Evolutionary conservation across 2,888 invertebrate genomes (phyloP).

Genomic region (Cremastobaeus sp.): DNA sequence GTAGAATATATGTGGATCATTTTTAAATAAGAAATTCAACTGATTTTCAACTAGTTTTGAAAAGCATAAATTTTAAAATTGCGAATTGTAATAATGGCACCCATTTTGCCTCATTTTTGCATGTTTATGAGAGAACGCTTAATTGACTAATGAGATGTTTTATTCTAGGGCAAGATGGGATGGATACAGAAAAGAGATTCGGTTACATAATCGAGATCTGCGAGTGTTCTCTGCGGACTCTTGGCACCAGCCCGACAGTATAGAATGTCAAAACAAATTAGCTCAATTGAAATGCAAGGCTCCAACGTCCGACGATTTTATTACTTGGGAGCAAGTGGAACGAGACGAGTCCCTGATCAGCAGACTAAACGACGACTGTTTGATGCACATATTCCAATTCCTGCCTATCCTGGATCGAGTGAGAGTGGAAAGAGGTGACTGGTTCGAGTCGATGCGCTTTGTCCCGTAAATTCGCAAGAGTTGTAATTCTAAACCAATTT

Average conservation of each 20-base stretch:
- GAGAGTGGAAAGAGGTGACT: constrained; percentile 80
- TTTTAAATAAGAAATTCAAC: too few species aligned
- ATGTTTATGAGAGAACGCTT: too few species aligned
- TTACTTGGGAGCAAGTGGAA: constrained; percentile 33
- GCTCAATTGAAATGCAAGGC: constrained; percentile 62
- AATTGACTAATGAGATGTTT: too few species aligned
- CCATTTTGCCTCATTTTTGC: too few species aligned
- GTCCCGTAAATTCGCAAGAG: too few species aligned
- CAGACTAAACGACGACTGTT: constrained; percentile 81
- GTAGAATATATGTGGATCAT: too few species aligned
- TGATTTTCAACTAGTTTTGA: neutral
- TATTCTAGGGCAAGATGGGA: constrained; percentile 69
- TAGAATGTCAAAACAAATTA: constrained; percentile 70
- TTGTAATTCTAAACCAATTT: too few species aligned
- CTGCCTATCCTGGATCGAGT: constrained; percentile 80
- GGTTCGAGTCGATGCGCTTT: too few species aligned
- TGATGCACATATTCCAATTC: constrained; percentile 80
- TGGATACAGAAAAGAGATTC: constrained; percentile 67
- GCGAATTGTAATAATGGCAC: too few species aligned
- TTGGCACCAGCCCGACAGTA: constrained; percentile 82
- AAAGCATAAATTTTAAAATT: too few species aligned
- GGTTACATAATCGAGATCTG: constrained; percentile 74
- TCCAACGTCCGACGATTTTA: constrained; percentile 51
- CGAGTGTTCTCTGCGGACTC: constrained; percentile 81
- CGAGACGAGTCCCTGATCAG: constrained; percentile 73